Base-by-base conservation (phyloP, 2,113 vertebrate genomes). In the Callopanchax toddi region DNA sequence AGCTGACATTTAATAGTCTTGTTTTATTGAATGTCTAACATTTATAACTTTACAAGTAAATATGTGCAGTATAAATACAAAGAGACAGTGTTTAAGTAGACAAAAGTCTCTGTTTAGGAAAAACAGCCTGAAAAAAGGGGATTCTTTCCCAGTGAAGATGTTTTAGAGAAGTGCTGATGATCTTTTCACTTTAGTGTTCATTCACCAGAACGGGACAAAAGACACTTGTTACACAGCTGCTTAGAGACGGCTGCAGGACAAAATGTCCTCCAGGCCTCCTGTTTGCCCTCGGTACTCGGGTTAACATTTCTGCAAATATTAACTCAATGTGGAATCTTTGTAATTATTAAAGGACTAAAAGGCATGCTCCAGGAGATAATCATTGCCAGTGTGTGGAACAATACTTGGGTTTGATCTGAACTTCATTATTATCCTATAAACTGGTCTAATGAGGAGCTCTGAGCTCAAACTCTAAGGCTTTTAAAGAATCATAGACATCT, bases 241-340 rank as follows among this genome's bases (percentile, higher is more conserved):
- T 44, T 56, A 3, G 44, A 75, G 66, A 55, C 55, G 12, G 36
- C 13, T 3, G 63, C 51, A 52, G 21, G 40, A 79, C 87, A 76
- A 21, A 16, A 22, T 60, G 69, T 69, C 48, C 36, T 65, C 0
- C 1, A 59, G 53, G 55, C 21, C 37, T 43, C 57, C 36, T 9
- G 69, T 78, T 74, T 78, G 34, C 23, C 42, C 73, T 83, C 68
- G 74, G 78, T 56, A 25, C 29, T 1, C 39, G 5, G 60, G 36
- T 59, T 25, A 52, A 70, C 32, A 62, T 51, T 72, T 53, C 29
- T 63, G 23, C 57, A 71, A 82, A 86, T 46, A 82, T 79, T 79
- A 71, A 84, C 82, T 56, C 5, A 58, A 70, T 34, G 22, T 22
- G 26, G 0, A 21, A 54, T 57, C 4, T 42, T 53, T 61, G 25